phyloP scores from a whole-genome alignment of 2,888 invertebrate genomes.

The Acronicta aceris region DNA sequence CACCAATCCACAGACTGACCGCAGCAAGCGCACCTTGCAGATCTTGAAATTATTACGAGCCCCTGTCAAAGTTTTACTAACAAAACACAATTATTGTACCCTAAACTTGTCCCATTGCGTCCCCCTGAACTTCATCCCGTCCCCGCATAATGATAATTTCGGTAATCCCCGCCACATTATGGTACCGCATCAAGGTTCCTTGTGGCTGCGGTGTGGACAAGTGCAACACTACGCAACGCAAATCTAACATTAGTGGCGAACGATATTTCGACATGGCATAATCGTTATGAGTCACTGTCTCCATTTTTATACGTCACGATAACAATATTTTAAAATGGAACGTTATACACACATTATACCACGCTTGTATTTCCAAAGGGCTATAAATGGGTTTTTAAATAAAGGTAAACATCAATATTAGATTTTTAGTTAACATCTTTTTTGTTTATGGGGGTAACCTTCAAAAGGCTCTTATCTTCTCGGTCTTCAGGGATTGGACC shows the following conservation, averaged over 20 bases:
- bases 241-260: conserved; percentile 50
- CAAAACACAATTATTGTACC: too few relatives aligned
- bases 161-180: conserved; percentile 16
- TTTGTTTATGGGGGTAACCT: too few relatives aligned
- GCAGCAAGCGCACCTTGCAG: too few relatives aligned
- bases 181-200: conserved; percentile 33
- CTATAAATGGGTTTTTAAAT: too few relatives aligned
- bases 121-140: conserved; percentile 13
- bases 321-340: too few relatives aligned
- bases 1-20: too few relatives aligned
- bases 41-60: neutral
- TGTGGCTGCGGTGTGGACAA: conserved; percentile 26
- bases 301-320: conserved; percentile 21
- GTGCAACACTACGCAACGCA: conserved; percentile 36
- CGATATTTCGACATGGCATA: conserved; percentile 44
- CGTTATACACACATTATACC: too few relatives aligned
- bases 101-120: neutral
- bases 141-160: conserved; percentile 18
- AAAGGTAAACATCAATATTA: too few relatives aligned
- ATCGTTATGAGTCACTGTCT: conserved; percentile 29
- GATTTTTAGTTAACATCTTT: too few relatives aligned
- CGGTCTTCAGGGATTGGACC: too few relatives aligned
- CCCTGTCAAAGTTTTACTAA: neutral
- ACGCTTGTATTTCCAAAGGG: too few relatives aligned
- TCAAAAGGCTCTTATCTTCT: too few relatives aligned